Conservation (phyloP, 2,797 vertebrate species). For the Melanogrammus aeglefinus region DNA sequence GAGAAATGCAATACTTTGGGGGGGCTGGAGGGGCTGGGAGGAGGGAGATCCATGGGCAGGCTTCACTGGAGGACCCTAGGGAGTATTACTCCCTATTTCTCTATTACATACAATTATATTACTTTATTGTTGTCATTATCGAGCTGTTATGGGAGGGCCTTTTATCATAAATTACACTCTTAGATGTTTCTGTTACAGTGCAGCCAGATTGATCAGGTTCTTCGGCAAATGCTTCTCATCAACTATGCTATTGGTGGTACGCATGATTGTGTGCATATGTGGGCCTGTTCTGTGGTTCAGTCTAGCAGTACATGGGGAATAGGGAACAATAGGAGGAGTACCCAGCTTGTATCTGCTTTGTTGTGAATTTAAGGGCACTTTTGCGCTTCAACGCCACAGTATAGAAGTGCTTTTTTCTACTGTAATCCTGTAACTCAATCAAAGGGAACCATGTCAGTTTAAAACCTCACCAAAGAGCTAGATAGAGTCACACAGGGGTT, state of each 20-base stretch:
- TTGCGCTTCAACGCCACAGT: constrained; percentile 51
- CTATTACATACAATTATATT: background rate
- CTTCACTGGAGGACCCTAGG: background rate
- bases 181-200: background rate
- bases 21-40: background rate
- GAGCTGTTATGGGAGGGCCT: no score
- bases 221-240: no score
- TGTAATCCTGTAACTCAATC: constrained; percentile 36
- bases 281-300: background rate
- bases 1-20: background rate
- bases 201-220: background rate
- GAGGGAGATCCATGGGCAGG: background rate
- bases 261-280: background rate
- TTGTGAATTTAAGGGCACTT: background rate
- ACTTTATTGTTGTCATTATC: background rate
- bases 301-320: background rate
- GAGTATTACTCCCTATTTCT: background rate
- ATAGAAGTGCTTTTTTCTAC: constrained; percentile 47
- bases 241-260: background rate
- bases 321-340: background rate
- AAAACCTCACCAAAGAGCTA: constrained; percentile 26
- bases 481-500: constrained; percentile 40
- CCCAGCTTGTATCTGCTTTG: background rate
- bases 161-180: background rate
- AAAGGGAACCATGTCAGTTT: constrained; percentile 35